Conservation (phyloP, 2,113 vertebrate species). For the Antechinus stuartii region DNA sequence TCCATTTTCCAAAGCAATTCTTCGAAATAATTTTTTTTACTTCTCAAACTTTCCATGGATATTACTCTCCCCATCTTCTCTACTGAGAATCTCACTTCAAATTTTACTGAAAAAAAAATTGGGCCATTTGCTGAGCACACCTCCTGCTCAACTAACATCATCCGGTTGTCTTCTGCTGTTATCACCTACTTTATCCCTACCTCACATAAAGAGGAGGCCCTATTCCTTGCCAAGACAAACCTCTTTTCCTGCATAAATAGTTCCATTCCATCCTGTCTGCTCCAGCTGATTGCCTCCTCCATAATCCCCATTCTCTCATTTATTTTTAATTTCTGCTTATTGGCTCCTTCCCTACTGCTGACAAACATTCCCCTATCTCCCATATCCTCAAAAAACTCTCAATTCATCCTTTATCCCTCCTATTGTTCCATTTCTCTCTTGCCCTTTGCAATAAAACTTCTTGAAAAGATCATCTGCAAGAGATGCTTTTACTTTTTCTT, state of each 20-base stretch:
- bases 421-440: neutral
- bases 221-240: neutral
- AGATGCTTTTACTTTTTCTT: neutral
- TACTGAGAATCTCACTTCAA: neutral
- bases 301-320: neutral
- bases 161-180: neutral
- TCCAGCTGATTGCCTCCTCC: neutral
- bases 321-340: neutral
- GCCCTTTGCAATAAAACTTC: neutral
- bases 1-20: neutral
- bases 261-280: neutral
- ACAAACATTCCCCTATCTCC: neutral
- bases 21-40: neutral
- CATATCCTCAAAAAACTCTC: neutral
- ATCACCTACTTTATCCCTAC: neutral
- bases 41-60: neutral
- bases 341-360: neutral
- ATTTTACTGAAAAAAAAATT: neutral
- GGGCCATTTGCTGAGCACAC: neutral
- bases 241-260: neutral
- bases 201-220: neutral
- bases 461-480: neutral
- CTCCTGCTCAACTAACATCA: neutral
- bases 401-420: neutral
- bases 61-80: neutral